phyloP scores from a whole-genome alignment of 2,888 invertebrate species.

The Thymelicus sylvestris region DNA sequence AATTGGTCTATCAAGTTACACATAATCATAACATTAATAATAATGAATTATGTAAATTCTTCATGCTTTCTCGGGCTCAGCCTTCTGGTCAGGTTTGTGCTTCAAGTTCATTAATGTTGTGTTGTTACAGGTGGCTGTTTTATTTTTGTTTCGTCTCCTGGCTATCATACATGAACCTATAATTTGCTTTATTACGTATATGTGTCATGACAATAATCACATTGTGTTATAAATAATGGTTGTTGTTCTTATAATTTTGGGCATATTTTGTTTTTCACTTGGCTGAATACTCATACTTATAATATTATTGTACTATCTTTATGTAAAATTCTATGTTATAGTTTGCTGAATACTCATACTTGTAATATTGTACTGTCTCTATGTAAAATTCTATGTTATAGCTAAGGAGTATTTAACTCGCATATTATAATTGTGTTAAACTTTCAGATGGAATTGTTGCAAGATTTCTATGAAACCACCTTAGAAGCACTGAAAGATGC shows the following conservation, averaged over 20 bases:
- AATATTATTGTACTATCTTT: constrained; percentile 2
- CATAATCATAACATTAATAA: constrained; percentile 14
- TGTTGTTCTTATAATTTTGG: not conserved
- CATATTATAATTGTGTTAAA: constrained; percentile 3
- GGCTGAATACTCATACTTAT: not conserved
- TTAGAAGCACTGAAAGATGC: constrained; percentile 97
- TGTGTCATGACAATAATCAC: not conserved
- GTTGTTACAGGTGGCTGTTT: not conserved
- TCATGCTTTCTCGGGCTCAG: constrained; percentile 30
- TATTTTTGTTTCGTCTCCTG: not conserved
- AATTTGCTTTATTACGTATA: not conserved
- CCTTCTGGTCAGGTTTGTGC: constrained; percentile 30
- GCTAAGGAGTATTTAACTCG: not conserved
- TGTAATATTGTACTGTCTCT: not conserved
- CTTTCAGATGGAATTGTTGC: constrained; percentile 96
- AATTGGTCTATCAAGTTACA: not conserved
- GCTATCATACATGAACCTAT: not conserved
- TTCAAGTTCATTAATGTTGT: constrained; percentile 18
- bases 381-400: constrained; percentile 2
- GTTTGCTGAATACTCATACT: not conserved
- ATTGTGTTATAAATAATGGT: not conserved
- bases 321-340: constrained; percentile 2
- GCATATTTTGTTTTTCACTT: constrained; percentile 2
- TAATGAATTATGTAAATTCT: constrained; percentile 31
- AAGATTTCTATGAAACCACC: constrained; percentile 99